Base-by-base conservation (phyloP, 2,888 invertebrate species). In the Tridacna crocea region DNA sequence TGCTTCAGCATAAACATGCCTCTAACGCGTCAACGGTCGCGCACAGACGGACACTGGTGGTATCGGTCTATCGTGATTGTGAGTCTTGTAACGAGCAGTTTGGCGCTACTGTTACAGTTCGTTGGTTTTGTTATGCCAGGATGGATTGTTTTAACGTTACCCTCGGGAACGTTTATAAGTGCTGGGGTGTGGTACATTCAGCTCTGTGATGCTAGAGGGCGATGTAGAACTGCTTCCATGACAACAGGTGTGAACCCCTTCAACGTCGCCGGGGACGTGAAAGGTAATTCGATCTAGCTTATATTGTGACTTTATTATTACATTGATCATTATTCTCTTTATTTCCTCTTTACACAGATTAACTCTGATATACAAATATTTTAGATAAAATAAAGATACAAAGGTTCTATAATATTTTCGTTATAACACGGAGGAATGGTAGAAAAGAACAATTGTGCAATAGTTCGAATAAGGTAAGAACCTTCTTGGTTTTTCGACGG, bases 121-220 rank as follows among this genome's bases (percentile, higher is more conserved):
- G 75, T 86, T 19, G 83, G 86, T 2, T 86, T 86, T 68, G 86
- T 86, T 60, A 83, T 83, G 47, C 83, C 86, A 13, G 83, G 83
- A 3, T 86, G 86, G 86, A 83, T 86, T 27, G 78, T 83, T 15
- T 55, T 86, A 24, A 70, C 81, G 17, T 72, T 74, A 24, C 86
- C 86, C 26, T 75, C 86, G 75, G 83, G 82, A 4, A 65, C 82
- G 47, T 77, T 74, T 24, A 77, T 83, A 4, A 83, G 79, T 77
- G 81, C 83, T 22, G 86, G 86, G 0, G 79, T 82, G 1, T 86
- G 86, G 86, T 86, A 86, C 51, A 79, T 86, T 27, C 86, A 86
- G 70, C 73, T 83, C 27, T 86, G 86, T 76, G 61, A 48, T 13
- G 19, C 27, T 10, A 27, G 46, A 11, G 66, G 75, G 17, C 72